Evolutionary conservation across 2,797 vertebrate species (phyloP), one percentile per base, ranked within the genome.

Genomic region (Pseudotriccus pelzelni): DNA sequence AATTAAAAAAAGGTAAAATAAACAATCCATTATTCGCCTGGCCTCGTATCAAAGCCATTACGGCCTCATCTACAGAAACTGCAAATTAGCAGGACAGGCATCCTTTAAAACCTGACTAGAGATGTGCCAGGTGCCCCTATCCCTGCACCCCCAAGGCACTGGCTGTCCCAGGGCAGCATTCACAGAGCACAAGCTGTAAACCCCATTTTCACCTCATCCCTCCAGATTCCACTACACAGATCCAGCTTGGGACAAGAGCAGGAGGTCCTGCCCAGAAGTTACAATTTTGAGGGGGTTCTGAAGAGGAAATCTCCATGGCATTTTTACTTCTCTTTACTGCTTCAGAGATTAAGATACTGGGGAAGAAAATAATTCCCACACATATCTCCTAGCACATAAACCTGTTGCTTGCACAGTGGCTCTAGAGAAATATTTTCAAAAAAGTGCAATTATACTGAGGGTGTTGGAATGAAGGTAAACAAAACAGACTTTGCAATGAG

Each of bases 161-260:
- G 1, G 19, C 15, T 86, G 73, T 18, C 13, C 21, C 3, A 13
- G 37, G 6, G 11, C 8, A 10, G 36, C 60, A 59, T 23, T 32
- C 4, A 4, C 41, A n/a, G 32, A 23, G 24, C 2, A 0, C 25
- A 36, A 52, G 27, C 44, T 59, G 47, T 32, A 50, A 67, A n/a
- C 27, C 5, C 0, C 55, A 30, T 14, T 64, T 30, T 52, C 52
- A 22, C 25, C 14, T 1, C 1, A 0, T 27, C 47, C 32, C 21
- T 24, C 34, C 2, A 8, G 28, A 21, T 4, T 2, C 6, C 44
- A 70, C 34, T 10, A 9, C 27, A 32, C 6, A 7, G n/a, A 39
- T 11, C 20, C 27, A 13, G 34, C 27, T 8, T 16, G 22, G 25
- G 37, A 59, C 6, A 22, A 13, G 13, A 6, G 18, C 62, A 66